Percentiles rank a stretch among this genome's conserved stretches.
Evolutionary conservation across 92 coral and sea anemone genomes (phyloP).

Genomic region (Zoanthus sociatus): DNA sequence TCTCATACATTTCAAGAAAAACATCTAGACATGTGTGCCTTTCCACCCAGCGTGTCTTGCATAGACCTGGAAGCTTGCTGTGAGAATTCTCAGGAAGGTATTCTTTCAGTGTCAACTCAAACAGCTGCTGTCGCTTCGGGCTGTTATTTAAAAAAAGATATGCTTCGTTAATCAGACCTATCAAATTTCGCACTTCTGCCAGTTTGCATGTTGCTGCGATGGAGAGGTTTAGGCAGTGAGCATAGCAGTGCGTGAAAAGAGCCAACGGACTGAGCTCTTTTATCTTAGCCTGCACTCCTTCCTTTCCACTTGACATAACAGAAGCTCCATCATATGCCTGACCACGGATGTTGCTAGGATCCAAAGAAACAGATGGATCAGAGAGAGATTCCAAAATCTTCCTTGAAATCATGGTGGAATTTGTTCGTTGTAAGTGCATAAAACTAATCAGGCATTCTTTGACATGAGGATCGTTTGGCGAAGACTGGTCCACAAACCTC

Average conservation of each 20-base stretch:
- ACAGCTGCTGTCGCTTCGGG: constrained; percentile 51
- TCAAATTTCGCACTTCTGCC: constrained; percentile 46
- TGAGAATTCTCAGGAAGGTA: constrained; percentile 48
- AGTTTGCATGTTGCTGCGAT: constrained; percentile 67
- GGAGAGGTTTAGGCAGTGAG: constrained; percentile 73
- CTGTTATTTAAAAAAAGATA: constrained; percentile 30
- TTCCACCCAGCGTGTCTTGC: constrained; percentile 70
- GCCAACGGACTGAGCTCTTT: constrained; percentile 56
- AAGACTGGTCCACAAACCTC: constrained; percentile 62
- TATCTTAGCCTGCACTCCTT: constrained; percentile 70
- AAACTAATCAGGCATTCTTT: constrained; percentile 60
- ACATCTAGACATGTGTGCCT: constrained; percentile 51
- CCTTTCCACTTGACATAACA: constrained; percentile 56
- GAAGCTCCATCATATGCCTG: constrained; percentile 58
- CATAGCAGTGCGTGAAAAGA: constrained; percentile 62
- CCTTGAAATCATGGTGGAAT: too few relatives aligned
- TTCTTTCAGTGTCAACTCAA: constrained; percentile 52
- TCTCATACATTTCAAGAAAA: constrained; percentile 57
- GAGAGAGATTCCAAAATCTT: too few relatives aligned
- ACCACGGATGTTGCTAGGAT: constrained; percentile 20
- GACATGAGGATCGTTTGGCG: constrained; percentile 65
- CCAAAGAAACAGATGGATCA: too few relatives aligned
- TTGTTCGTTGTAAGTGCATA: neutral
- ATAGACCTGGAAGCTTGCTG: constrained; percentile 61
- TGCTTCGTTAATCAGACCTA: constrained; percentile 46